phyloP scores from a whole-genome alignment of 2,888 invertebrate genomes.

The Dermolepida albohirtum region DNA sequence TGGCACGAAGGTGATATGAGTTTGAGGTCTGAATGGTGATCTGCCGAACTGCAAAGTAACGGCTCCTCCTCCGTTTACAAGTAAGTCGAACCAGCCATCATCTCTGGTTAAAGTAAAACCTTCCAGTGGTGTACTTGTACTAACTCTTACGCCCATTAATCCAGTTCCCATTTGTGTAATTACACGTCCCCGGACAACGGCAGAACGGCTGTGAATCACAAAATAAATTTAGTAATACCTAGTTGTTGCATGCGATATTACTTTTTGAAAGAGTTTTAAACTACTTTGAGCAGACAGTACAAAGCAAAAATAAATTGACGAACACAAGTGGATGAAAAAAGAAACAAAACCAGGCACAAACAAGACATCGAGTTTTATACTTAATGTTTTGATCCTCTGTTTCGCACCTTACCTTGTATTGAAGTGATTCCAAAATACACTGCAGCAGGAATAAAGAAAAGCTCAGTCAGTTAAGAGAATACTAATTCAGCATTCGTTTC shows the following conservation, averaged over 20 bases:
- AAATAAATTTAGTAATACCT: constrained; percentile 5
- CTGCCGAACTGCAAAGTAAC: constrained; percentile 95
- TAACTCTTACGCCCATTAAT: constrained; percentile 94
- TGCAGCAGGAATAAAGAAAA: constrained; percentile 77
- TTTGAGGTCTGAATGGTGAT: constrained; percentile 89
- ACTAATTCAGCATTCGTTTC: constrained; percentile 19
- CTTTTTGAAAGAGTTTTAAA: not conserved
- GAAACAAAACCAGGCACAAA: constrained; percentile 56
- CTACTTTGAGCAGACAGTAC: constrained; percentile 48
- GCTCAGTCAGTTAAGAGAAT: constrained; percentile 24
- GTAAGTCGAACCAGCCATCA: constrained; percentile 96
- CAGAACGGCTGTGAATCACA: constrained; percentile 82
- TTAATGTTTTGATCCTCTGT: constrained; percentile 14
- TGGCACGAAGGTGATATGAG: constrained; percentile 90
- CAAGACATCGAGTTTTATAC: constrained; percentile 41
- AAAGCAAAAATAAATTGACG: constrained; percentile 63
- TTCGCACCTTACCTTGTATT: constrained; percentile 92
- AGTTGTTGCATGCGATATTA: constrained; percentile 15
- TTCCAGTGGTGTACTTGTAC: constrained; percentile 92
- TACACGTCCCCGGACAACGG: constrained; percentile 96
- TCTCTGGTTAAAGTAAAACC: constrained; percentile 94
- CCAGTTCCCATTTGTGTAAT: constrained; percentile 92
- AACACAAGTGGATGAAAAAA: constrained; percentile 62
- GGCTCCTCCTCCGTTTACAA: constrained; percentile 99
- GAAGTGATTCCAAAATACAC: constrained; percentile 99